These are phyloP conservation scores for Rhinolophus sinicus DNA, from an alignment of 2,113 vertebrate genomes.

Conservation along the genomic window DNA sequence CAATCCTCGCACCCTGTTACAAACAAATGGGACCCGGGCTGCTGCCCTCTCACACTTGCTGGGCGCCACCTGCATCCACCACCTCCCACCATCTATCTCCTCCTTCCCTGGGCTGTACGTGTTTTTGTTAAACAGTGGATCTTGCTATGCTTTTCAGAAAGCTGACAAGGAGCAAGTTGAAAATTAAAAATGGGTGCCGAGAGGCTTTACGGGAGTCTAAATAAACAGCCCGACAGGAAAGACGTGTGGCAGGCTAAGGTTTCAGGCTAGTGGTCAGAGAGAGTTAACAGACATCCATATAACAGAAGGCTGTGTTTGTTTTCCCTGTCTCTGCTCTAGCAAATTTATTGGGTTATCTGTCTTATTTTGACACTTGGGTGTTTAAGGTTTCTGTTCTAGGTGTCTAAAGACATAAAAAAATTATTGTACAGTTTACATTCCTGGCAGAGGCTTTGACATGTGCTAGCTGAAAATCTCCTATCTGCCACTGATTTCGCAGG, in stretches of 20 bases:
- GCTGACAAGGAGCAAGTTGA: constrained; percentile 73
- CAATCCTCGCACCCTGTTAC: not conserved
- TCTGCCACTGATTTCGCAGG: constrained; percentile 58
- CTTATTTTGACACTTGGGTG: constrained; percentile 79
- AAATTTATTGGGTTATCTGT: constrained; percentile 81
- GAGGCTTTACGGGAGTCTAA: constrained; percentile 71
- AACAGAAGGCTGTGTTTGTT: constrained; percentile 79
- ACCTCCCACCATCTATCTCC: constrained; percentile 43
- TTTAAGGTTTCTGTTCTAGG: constrained; percentile 80
- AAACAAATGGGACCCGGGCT: constrained; percentile 64
- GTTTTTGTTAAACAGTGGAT: constrained; percentile 74
- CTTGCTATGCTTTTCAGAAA: constrained; percentile 68
- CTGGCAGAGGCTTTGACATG: constrained; percentile 74
- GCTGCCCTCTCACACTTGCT: not conserved
- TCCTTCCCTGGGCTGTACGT: constrained; percentile 69
- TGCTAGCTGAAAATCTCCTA: constrained; percentile 62
- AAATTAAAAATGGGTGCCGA: constrained; percentile 68
- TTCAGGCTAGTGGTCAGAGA: constrained; percentile 68
- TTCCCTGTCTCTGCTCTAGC: constrained; percentile 60
- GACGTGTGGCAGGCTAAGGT: constrained; percentile 71
- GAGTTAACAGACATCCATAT: constrained; percentile 63
- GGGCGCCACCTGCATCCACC: not conserved
- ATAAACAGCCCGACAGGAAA: constrained; percentile 74
- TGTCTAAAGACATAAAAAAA: constrained; percentile 81
- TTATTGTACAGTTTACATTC: constrained; percentile 77